Base-by-base conservation (phyloP, 1,140 invertebrate genomes). In the Aphidius gifuensis region DNA sequence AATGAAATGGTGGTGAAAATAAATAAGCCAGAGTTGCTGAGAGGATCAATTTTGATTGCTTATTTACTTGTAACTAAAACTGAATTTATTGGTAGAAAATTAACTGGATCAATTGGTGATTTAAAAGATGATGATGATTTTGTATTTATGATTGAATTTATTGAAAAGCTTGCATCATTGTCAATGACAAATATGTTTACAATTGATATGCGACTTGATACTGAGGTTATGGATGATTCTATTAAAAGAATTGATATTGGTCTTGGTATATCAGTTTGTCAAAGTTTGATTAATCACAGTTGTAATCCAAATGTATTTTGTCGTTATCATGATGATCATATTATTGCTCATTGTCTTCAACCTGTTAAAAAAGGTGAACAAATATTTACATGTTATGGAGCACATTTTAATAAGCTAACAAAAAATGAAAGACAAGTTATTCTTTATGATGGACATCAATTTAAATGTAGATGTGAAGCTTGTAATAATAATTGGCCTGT, bases 201-300 rank as follows among this genome's bases (percentile, higher is more conserved):
- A n/a, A 42, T 16, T 55, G 11, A 11, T 38, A 16, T 42, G 8
- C 4, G 3, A 8, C 3, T 42, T 9, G 11, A 42, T 40, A 7
- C 1, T 51, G 9, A 38, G 16, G 7, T 51, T 3, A 9, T 23
- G 32, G 50, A 9, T 51, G 50, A 51, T 16, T 5, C 4, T 51
- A 6, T 9, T 4, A 51, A 51, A 38, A 51, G 21, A 44, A 68
- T 8, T 45, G n/a, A 43, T 60, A 68, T 32, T 78, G 83, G 59
- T 61, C 89, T 90, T 55, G 83, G 83, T 21, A 87, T 84, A 39
- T 85, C 90, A 9, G 91, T 90, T 77, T 85, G 88, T 7, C 80
- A 88, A 3, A 93, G 91, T 78, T 76, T 96, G 9, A 73, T 96
- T 11, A 97, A 97, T 81, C 95, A 97, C 76, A 93, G 92, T 16